phyloP scores from a whole-genome alignment of 2,113 vertebrate genomes.

The Acanthochromis polyacanthus region DNA sequence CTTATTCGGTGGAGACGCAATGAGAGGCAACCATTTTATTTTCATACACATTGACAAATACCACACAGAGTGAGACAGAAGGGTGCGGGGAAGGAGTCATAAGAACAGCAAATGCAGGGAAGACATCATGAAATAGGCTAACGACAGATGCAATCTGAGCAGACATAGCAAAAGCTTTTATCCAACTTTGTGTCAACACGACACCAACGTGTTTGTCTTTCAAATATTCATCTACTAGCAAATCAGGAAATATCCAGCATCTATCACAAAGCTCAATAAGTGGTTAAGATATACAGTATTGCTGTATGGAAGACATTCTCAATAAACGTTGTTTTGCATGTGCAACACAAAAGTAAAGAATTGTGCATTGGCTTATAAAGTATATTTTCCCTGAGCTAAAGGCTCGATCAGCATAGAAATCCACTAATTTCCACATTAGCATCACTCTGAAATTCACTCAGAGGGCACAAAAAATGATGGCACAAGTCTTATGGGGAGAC shows the following conservation, averaged over 20 bases:
- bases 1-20: conserved; percentile 17
- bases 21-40: conserved; percentile 58
- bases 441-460: conserved; percentile 19
- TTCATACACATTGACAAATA: conserved; percentile 45
- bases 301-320: conserved; percentile 53
- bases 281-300: not conserved
- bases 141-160: not conserved
- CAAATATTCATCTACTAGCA: not conserved
- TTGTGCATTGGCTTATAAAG: conserved; percentile 41
- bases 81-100: not conserved
- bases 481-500: not conserved
- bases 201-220: not conserved
- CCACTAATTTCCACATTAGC: not conserved
- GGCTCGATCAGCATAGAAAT: conserved; percentile 40
- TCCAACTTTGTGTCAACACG: not conserved
- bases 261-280: not conserved
- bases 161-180: conserved; percentile 14
- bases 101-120: conserved; percentile 6
- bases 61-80: conserved; percentile 11
- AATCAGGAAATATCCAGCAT: not conserved
- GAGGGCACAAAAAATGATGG: not conserved
- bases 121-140: not conserved
- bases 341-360: conserved; percentile 32
- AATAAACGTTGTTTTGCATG: not conserved
- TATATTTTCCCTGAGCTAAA: conserved; percentile 69